Conservation (phyloP, 2,888 invertebrate genomes). For the Prosapia bicincta region DNA sequence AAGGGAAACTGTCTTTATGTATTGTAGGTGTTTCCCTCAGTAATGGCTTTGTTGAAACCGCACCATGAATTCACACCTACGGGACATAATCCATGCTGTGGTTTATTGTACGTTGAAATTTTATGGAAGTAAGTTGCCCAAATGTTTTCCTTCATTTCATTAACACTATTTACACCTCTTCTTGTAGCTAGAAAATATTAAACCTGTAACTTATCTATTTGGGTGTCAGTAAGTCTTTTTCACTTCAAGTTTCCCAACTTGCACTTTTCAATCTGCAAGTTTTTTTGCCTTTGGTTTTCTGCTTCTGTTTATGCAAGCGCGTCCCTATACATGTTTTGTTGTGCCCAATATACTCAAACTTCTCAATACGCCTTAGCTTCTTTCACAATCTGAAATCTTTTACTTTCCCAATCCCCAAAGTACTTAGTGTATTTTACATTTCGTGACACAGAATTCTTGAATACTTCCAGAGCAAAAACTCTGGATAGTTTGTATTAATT, state of each 20-base stretch:
- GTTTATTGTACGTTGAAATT: constrained; percentile 36
- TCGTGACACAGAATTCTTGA: neutral
- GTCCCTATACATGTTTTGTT: no score
- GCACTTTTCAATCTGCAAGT: constrained; percentile 22
- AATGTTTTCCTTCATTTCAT: constrained; percentile 37
- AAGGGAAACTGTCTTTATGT: neutral
- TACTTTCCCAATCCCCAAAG: neutral
- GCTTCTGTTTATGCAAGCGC: no score
- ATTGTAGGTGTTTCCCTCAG: neutral
- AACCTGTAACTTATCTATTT: constrained; percentile 31
- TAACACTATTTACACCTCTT: constrained; percentile 29
- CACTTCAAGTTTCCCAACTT: constrained; percentile 6
- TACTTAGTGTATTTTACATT: neutral
- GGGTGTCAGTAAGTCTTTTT: constrained; percentile 7
- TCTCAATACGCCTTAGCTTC: constrained; percentile 16
- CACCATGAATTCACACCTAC: no score
- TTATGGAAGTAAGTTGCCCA: constrained; percentile 39
- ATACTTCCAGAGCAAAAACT: neutral
- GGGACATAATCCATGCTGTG: constrained; percentile 37
- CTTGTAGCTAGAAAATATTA: constrained; percentile 39
- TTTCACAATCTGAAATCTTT: neutral
- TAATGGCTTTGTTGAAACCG: neutral
- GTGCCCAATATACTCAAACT: constrained; percentile 30
- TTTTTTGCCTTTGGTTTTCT: constrained; percentile 5
- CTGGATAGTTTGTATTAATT: no score